phyloP scores from a whole-genome alignment of 2,888 invertebrate species.

The Orgyia antiqua region DNA sequence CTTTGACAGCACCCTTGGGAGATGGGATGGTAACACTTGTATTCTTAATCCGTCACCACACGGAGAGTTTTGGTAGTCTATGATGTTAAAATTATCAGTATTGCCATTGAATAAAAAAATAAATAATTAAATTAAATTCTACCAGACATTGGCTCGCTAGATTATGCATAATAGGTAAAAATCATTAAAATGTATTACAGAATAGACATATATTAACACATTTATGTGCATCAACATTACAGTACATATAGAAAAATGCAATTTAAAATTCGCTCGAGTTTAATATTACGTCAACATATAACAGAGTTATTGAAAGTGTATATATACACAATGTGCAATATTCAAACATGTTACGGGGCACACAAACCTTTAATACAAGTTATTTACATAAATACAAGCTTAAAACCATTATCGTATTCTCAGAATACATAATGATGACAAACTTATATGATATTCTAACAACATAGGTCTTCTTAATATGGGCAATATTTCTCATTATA shows the following conservation, averaged over 20 bases:
- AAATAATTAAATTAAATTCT: slow-evolving; percentile 24
- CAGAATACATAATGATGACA: slow-evolving; percentile 5
- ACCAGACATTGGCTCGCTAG: slow-evolving; percentile 24
- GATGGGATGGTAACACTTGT: too few relatives aligned
- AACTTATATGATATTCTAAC: slow-evolving; percentile 11
- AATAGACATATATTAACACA: slow-evolving; percentile 1
- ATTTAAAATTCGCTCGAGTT: slow-evolving; percentile 14
- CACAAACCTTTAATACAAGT: slow-evolving; percentile 10
- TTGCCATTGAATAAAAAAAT: slow-evolving; percentile 24
- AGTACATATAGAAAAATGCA: slow-evolving; percentile 11
- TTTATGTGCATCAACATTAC: slow-evolving; percentile 11
- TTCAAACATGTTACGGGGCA: slow-evolving; percentile 10
- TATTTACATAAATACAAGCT: slow-evolving; percentile 10
- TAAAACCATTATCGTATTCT: slow-evolving; percentile 11
- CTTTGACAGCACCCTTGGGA: too few relatives aligned
- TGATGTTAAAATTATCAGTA: not conserved
- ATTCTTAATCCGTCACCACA: too few relatives aligned
- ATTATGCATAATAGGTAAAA: slow-evolving; percentile 10
- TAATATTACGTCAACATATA: slow-evolving; percentile 5
- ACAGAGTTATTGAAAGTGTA: not conserved
- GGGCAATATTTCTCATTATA: too few relatives aligned
- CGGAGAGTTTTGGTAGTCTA: not conserved
- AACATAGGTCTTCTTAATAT: slow-evolving; percentile 8
- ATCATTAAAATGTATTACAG: slow-evolving; percentile 5
- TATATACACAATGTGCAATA: slow-evolving; percentile 9